Base-by-base conservation (phyloP, 2,888 invertebrate species). In the Apeira syringaria region DNA sequence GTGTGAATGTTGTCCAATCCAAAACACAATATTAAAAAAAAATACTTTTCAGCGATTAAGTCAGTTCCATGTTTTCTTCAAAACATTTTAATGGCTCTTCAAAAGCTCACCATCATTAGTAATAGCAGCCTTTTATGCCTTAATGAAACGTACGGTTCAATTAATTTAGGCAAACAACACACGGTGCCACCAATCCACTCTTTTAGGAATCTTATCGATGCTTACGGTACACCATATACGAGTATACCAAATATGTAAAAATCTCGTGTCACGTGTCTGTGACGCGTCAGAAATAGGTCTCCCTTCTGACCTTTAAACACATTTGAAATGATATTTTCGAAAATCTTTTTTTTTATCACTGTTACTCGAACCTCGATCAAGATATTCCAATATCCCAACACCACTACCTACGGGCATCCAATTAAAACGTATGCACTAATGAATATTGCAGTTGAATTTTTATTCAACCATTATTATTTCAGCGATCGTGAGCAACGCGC, bases 391-490 rank as follows among this genome's bases (percentile, higher is more conserved):
- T 13, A 18, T 28, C 25, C 24, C 36, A 26, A 27, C 35, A 33
- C 17, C 27, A 30, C 39, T 20, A 20, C 43, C 35, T 28, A 9
- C 24, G 34, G n/a, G 49, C 39, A 29, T 51, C 51, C 56, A 56
- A 56, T 56, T 56, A 56, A 53, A 48, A 36, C 46, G 53, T 51
- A 48, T 56, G 56, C 53, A 53, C 48, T 56, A 49, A 56, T 58
- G 51, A 58, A 56, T 56, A 53, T 50, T 45, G 50, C 49, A 47
- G 36, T 43, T 22, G 37, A 47, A 41, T 51, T 51, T 50, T 50
- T 56, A 51, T 47, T 48, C 53, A 46, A 47, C 45, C 53, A 48
- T 56, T 53, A 56, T 56, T 53, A 56, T 46, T 53, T 40, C 35
- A 43, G 25, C 43, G 47, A 43, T 47, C 49, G 45, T 36, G 45